Conservation (phyloP, 2,113 vertebrate species). For the Ancistrus triradiatus region DNA sequence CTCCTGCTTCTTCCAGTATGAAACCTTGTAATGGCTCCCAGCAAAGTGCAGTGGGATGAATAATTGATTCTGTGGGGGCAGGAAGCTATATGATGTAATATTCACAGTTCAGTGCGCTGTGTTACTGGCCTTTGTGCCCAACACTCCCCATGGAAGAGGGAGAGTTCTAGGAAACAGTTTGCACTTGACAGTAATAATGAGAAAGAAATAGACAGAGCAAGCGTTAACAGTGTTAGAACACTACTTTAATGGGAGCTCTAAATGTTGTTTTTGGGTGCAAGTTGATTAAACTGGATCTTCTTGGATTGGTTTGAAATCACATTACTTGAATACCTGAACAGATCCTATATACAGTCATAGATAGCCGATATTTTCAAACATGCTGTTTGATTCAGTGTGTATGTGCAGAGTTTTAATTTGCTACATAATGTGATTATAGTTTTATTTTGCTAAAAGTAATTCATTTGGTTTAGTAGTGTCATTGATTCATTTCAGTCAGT, state of each 20-base stretch:
- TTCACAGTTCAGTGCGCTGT: conserved; percentile 61
- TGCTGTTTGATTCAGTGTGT: not conserved
- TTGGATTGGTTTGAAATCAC: not conserved
- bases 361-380: not conserved
- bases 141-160: not conserved
- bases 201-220: not conserved
- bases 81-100: conserved; percentile 59
- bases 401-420: too few species aligned
- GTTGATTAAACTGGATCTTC: not conserved
- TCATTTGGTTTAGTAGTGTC: too few species aligned
- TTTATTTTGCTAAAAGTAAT: too few species aligned
- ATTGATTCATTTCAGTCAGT: too few species aligned
- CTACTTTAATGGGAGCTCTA: conserved; percentile 4
- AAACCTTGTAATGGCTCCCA: conserved; percentile 60
- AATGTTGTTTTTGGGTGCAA: not conserved
- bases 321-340: conserved; percentile 1
- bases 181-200: conserved; percentile 1
- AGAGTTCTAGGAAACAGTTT: conserved; percentile 29
- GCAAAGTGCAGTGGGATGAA: conserved; percentile 63
- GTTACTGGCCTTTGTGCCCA: conserved; percentile 27
- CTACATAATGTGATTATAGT: too few species aligned
- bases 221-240: not conserved
- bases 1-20: conserved; percentile 48
- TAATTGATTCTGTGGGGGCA: conserved; percentile 61
- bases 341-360: not conserved